Evolutionary conservation across 2,797 vertebrate species (phyloP), one percentile per base, ranked within the genome.

Genomic region (Spondyliosoma cantharus): DNA sequence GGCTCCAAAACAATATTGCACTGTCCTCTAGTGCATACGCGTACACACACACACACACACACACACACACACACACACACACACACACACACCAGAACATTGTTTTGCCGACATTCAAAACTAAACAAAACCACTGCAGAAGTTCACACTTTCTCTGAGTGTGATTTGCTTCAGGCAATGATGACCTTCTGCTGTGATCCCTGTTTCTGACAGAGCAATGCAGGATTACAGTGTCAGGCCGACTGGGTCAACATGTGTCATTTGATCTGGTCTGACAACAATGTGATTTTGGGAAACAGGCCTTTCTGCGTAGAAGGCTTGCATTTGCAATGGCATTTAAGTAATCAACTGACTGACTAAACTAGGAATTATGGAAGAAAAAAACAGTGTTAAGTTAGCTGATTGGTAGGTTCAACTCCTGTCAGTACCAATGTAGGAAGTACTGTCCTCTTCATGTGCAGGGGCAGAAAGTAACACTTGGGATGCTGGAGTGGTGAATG

Each of bases 1-100:
- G 85, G 87, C 85, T 89, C 83, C 80, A 88, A 91, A 92, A 90
- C 90, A 93, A 90, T 89, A 89, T 90, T 86, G 87, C 85, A 78
- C 78, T 74, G 87, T 89, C 74, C 86, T 91, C 86, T 80, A 64
- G 85, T 90, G 79, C 84, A 84, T 66, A 76, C 54, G 46, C 67
- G 12, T 60, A 58, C 60, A 57, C 70, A 59, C 68, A 48, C 66
- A 8, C 32, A 37, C 32, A 68, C 64, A 45, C 65, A 58, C 60
- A 57, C 70, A 57, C 68, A 68, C 64, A 45, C 65, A 58, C 60
- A 57, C 70, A 59, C 68, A 68, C 64, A 45, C 65, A 58, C 60
- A 57, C 70, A 59, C 68, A 48, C 66, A 37, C 53, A 49, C 62
- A 59, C 54, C 42, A 63, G 52, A 50, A 64, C 56, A 64, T 48